Percentiles rank a stretch among this genome's conserved stretches.
phyloP scores from a whole-genome alignment of 2,888 invertebrate genomes.

The Pammene aurita region DNA sequence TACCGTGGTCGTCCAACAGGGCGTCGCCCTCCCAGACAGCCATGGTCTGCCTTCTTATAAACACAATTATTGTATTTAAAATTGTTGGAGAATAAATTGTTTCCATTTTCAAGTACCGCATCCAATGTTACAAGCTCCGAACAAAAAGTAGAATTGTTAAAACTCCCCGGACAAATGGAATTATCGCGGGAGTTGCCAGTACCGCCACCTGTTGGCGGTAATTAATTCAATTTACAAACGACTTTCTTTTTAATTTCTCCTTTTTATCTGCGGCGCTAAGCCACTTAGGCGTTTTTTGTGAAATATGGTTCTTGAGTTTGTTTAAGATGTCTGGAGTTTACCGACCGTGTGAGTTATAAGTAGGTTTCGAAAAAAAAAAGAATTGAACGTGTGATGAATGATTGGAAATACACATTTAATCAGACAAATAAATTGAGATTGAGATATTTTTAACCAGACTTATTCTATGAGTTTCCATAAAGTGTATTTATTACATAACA shows the following conservation, averaged over 20 bases:
- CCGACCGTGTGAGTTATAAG: neutral
- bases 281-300: constrained; percentile 44
- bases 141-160: constrained; percentile 61
- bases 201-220: constrained; percentile 74
- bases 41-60: too few relatives aligned
- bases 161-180: constrained; percentile 71
- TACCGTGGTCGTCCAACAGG: too few relatives aligned
- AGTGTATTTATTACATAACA: too few relatives aligned
- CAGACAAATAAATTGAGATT: too few relatives aligned
- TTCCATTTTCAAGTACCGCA: neutral
- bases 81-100: too few relatives aligned
- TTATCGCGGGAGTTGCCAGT: constrained; percentile 65
- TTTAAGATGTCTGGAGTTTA: constrained; percentile 7
- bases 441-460: too few relatives aligned
- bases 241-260: constrained; percentile 45
- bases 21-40: too few relatives aligned
- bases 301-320: constrained; percentile 12
- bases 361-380: neutral
- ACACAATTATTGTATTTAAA: too few relatives aligned
- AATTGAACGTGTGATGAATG: neutral
- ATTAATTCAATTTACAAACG: constrained; percentile 74
- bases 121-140: constrained; percentile 21
- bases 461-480: too few relatives aligned
- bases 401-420: neutral
- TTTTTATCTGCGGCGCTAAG: constrained; percentile 45